Evolutionary conservation across 2,888 invertebrate species (phyloP).

Genomic region (Buathra laborator): DNA sequence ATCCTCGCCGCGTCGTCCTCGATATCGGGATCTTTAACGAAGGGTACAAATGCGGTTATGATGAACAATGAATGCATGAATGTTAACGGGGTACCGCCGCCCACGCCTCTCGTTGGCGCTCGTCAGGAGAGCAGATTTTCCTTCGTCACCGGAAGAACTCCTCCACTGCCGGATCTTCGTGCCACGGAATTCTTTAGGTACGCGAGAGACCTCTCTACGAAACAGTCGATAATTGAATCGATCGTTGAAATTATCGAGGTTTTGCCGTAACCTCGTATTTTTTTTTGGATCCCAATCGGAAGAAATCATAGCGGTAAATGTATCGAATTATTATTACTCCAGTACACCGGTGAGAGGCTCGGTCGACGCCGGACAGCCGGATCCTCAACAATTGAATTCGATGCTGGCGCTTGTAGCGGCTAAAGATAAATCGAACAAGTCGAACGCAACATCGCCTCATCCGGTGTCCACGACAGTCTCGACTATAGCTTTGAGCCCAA

Average conservation of each 20-base stretch:
- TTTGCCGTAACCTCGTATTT: not conserved
- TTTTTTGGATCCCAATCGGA: not conserved
- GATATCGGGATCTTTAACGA: constrained; percentile 48
- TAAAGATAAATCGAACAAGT: constrained; percentile 73
- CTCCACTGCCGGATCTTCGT: constrained; percentile 88
- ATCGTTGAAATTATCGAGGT: not conserved
- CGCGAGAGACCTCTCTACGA: constrained; percentile 64
- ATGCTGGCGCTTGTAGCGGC: constrained; percentile 78
- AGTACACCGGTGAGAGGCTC: constrained; percentile 83
- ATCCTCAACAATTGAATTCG: constrained; percentile 77
- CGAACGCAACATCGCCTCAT: constrained; percentile 59
- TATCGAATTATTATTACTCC: constrained; percentile 37
- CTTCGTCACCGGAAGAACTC: constrained; percentile 87
- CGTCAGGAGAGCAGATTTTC: constrained; percentile 88
- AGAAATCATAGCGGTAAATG: not conserved
- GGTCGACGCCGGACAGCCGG: constrained; percentile 83
- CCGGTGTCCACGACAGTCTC: constrained; percentile 37
- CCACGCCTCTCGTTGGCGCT: constrained; percentile 83
- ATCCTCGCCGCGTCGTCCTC: constrained; percentile 64
- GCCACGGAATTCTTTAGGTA: constrained; percentile 88
- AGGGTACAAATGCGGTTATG: constrained; percentile 24
- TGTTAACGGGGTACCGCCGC: constrained; percentile 83
- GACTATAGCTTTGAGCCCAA: constrained; percentile 47
- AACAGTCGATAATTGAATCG: not conserved
- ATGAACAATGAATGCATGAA: constrained; percentile 66